Conservation (phyloP, 2,797 vertebrate genomes). For the Anisognathus igniventris region DNA sequence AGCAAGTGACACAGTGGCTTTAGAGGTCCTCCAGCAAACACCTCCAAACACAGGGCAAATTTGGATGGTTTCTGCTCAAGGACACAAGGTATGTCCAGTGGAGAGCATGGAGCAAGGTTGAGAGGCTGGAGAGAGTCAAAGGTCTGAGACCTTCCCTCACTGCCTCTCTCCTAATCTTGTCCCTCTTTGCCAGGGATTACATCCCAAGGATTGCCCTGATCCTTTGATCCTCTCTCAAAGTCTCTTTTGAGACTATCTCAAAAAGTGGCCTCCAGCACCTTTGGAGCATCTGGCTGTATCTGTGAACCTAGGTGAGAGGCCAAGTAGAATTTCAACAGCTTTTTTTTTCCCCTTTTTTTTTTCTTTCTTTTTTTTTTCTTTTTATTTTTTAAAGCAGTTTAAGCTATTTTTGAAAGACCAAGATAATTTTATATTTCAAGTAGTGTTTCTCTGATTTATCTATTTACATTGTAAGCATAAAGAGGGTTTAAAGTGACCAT, state of each 20-base stretch:
- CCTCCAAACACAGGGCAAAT: rapidly evolving
- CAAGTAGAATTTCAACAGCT: neutral
- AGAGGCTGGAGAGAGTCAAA: neutral
- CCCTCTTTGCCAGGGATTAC: neutral
- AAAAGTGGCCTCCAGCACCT: neutral
- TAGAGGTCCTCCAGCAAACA: neutral
- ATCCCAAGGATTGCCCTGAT: neutral
- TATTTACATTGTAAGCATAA: neutral
- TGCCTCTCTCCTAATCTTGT: neutral
- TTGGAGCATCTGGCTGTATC: neutral
- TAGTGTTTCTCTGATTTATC: neutral
- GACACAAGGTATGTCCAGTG: neutral
- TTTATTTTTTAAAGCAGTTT: neutral
- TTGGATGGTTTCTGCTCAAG: neutral
- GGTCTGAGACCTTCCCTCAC: neutral
- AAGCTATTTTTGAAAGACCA: neutral
- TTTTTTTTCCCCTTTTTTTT: rapidly evolving
- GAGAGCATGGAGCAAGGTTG: rapidly evolving
- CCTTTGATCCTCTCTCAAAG: neutral
- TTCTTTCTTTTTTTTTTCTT: neutral
- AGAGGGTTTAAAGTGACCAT: neutral
- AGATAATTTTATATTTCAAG: neutral
- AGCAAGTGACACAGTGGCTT: neutral
- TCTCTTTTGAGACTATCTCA: neutral
- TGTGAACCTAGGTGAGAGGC: neutral